Evolutionary conservation across 2,797 vertebrate species (phyloP), one percentile per base, ranked within the genome.

Genomic region (Austrolebias charrua): DNA sequence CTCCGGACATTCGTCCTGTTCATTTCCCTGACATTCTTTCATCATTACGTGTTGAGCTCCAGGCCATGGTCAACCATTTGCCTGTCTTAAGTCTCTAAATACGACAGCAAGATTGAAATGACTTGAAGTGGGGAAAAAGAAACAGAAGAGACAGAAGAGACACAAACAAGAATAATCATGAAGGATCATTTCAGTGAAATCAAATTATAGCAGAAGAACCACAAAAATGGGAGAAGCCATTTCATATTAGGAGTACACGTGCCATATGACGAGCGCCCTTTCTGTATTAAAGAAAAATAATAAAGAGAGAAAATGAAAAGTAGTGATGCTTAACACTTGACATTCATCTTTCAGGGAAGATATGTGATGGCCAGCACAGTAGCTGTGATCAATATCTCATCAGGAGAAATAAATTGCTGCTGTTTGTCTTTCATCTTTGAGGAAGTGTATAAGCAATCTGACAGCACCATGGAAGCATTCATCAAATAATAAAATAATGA

Each of bases 361-460:
- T 90, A 86, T 87, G 81, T 85, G 90, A 92, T 87, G 84, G 88
- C 89, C 88, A 70, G 86, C 86, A 61, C 87, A 83, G 82, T 82
- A 62, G 66, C 81, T 75, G 81, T 93, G 92, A 94, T 94, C 93
- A 92, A 94, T 94, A 94, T 92, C 92, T 94, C 90, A 94, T 94
- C 92, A 92, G 86, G 80, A 80, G 90, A 91, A 92, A 92, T 91
- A 93, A 94, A 94, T 94, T 91, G 93, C 83, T 56, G 75, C 90
- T 91, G 91, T 94, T 93, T 91, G 90, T 92, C 92, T 93, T 94
- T 92, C 89, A 88, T 93, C 91, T 91, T 87, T 85, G 76, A 88
- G 90, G 90, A 92, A 92, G 90, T 87, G 86, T 90, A 88, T 87
- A 91, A 86, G 90, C 83, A 90, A 87, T 84, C 80, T 91, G 91